Percentiles rank a stretch among this genome's conserved stretches.
phyloP scores from a whole-genome alignment of 2,113 vertebrate genomes.

The Dipodomys stephensi region DNA sequence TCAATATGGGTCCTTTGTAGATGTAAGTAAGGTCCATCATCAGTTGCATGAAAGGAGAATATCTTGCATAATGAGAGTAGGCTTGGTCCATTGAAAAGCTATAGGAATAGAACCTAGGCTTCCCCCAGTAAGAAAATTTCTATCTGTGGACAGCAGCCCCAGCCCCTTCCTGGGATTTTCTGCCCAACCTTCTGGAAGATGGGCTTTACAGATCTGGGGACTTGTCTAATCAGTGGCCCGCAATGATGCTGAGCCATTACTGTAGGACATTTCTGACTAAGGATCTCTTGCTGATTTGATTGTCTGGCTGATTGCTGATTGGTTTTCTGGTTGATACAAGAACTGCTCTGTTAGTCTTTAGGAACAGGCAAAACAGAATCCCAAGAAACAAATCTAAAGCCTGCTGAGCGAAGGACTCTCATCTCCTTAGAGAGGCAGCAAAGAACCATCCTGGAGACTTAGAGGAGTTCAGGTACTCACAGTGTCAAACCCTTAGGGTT shows the following conservation, averaged over 20 bases:
- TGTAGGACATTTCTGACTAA: background rate
- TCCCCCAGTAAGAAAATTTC: background rate
- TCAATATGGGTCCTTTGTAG: background rate
- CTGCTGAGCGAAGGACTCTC: background rate
- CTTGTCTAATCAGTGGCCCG: too few relatives aligned
- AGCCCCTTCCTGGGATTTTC: background rate
- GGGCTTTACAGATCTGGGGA: too few relatives aligned
- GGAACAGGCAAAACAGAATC: background rate
- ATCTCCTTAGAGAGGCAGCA: background rate
- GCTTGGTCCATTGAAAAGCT: background rate
- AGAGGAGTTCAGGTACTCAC: background rate
- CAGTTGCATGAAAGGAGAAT: background rate
- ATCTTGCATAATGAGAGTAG: background rate
- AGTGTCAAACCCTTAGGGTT: background rate
- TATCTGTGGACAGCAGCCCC: rapidly evolving
- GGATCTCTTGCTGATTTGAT: background rate
- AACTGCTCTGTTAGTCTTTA: background rate
- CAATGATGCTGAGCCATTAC: too few relatives aligned
- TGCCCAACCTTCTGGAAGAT: background rate
- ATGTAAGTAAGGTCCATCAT: background rate
- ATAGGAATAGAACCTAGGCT: rapidly evolving
- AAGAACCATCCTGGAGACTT: too few relatives aligned
- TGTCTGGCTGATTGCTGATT: background rate
- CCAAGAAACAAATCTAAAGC: background rate
- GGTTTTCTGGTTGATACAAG: background rate